Percentiles rank a stretch among this genome's conserved stretches.
Conservation (phyloP, 2,888 invertebrate species). For the Heteropelma amictum region DNA sequence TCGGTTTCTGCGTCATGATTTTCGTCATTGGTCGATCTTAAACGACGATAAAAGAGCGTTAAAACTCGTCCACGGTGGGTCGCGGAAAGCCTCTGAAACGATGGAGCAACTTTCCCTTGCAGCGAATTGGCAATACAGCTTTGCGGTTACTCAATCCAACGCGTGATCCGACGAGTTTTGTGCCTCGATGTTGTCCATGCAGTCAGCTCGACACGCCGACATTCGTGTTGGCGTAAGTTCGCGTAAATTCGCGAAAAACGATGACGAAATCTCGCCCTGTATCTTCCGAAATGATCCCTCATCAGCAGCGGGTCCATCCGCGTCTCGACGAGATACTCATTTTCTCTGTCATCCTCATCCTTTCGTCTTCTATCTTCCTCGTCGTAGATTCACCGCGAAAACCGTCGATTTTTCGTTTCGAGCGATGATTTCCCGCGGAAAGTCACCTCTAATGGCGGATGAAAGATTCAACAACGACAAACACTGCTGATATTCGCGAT, state of each 20-base stretch:
- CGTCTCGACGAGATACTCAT: too few relatives aligned
- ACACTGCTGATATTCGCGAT: too few relatives aligned
- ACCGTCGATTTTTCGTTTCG: too few relatives aligned
- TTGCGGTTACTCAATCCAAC: slow-evolving; percentile 57
- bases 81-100: slow-evolving; percentile 47
- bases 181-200: background rate
- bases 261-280: background rate
- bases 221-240: background rate
- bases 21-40: slow-evolving; percentile 7
- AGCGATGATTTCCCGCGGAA: too few relatives aligned
- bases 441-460: too few relatives aligned
- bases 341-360: too few relatives aligned
- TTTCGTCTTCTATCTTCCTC: too few relatives aligned
- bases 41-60: slow-evolving; percentile 9
- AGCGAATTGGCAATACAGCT: slow-evolving; percentile 41
- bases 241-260: background rate
- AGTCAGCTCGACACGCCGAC: background rate
- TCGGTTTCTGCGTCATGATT: background rate
- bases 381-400: too few relatives aligned
- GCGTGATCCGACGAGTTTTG: slow-evolving; percentile 42
- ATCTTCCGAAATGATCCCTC: background rate
- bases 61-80: slow-evolving; percentile 27
- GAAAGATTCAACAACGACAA: too few relatives aligned
- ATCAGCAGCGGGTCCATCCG: too few relatives aligned
- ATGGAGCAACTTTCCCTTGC: slow-evolving; percentile 60